Evolutionary conservation across 2,113 vertebrate species (phyloP), one percentile per base, ranked within the genome.

Genomic region (Scatophagus argus): DNA sequence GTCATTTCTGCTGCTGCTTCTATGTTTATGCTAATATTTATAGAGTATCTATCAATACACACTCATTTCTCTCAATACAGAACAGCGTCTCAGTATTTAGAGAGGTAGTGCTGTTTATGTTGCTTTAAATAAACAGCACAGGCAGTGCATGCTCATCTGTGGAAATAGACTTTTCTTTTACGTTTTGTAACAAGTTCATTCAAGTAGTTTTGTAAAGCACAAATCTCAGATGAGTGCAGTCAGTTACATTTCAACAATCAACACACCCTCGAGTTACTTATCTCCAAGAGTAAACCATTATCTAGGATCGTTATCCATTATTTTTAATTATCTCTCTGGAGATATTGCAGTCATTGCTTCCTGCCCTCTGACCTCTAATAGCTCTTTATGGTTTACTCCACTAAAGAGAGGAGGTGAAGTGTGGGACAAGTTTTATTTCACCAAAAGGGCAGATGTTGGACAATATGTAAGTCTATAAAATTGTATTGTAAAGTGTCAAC

Each of bases 231-330:
- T 16, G n/a, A n/a, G n/a, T n/a, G n/a, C n/a, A n/a, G n/a, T 36
- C 3, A 55, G 7, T 34, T 10, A 13, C 3, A 16, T 56, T 64
- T 19, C 17, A 27, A 29, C 8, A 55, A 34, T 52, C 0, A 23
- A 32, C 32, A 23, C 11, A n/a, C 17, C 5, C 49, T 32, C 43
- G 21, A 32, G 31, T 36, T 27, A 31, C 19, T 81, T 25, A 70
- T 85, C 61, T 66, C 10, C 23, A 32, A 13, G 2, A 27, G 36
- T 49, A 41, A 75, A 71, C 6, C 43, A 60, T 73, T 74, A 74
- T 59, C 79, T 58, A 8, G 8, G 38, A 51, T 39, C 11, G 69
- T 72, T 43, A 46, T 4, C 34, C 16, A 21, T 76, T 78, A 82
- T 82, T 62, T 84, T 76, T 52, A n/a, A 78, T 61, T 39, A 11